phyloP scores from a whole-genome alignment of 2,113 vertebrate species.

The Marmota flaviventris region DNA sequence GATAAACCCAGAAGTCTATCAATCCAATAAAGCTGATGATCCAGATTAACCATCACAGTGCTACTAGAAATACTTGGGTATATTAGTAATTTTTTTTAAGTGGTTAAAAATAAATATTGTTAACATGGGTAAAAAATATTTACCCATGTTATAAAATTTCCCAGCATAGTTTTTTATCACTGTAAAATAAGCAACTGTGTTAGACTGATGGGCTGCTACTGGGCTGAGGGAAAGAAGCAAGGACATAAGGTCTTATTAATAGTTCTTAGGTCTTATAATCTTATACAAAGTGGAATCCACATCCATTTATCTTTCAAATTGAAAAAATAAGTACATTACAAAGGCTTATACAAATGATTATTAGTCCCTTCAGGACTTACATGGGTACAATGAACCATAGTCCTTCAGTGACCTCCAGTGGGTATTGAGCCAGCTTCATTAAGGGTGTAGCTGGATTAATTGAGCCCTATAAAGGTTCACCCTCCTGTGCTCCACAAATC shows the following conservation, averaged over 20 bases:
- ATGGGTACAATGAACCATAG: background rate
- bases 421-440: background rate
- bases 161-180: background rate
- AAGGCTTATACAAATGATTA: background rate
- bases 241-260: background rate
- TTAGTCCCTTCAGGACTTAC: background rate
- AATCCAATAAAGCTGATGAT: no score
- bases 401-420: background rate
- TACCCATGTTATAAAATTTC: background rate
- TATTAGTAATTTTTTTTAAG: background rate
- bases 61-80: background rate
- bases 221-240: background rate
- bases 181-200: background rate
- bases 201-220: background rate
- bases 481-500: background rate
- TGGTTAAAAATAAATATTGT: background rate
- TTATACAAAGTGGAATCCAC: background rate
- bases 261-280: background rate
- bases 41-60: background rate
- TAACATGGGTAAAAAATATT: background rate
- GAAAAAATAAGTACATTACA: background rate
- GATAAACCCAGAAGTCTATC: no score
- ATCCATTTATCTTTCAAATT: background rate
- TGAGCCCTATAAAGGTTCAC: background rate
- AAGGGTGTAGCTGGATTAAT: background rate